Percentiles rank a stretch among this genome's conserved stretches.
phyloP scores from a whole-genome alignment of 2,113 vertebrate genomes.

The Harpagus bidentatus region DNA sequence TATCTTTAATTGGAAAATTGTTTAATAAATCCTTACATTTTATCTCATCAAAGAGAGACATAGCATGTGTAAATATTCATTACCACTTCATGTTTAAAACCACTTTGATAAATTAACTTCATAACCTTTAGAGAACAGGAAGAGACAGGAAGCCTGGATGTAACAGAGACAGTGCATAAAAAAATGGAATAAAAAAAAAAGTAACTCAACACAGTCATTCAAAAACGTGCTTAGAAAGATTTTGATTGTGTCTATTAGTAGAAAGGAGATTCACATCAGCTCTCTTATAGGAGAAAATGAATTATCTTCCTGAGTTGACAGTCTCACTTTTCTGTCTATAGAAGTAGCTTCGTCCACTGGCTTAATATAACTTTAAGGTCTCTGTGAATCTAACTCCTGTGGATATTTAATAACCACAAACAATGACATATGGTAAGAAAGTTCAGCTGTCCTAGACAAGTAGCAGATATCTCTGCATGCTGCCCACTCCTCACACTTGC shows the following conservation, averaged over 20 bases:
- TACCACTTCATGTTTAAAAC: constrained; percentile 45
- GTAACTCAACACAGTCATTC: not conserved
- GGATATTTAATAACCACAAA: not conserved
- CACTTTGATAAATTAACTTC: constrained; percentile 65
- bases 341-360: not conserved
- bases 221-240: constrained; percentile 14
- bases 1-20: constrained; percentile 50
- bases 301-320: not conserved
- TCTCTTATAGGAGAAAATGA: not conserved
- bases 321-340: not conserved
- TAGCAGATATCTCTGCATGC: not conserved
- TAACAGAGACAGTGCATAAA: not conserved
- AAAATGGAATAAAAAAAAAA: not conserved
- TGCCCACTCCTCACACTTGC: not conserved
- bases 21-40: constrained; percentile 57
- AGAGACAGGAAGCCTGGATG: constrained; percentile 54
- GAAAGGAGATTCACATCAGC: not conserved
- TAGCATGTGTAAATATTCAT: constrained; percentile 38
- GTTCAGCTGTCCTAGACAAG: not conserved
- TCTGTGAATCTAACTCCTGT: not conserved
- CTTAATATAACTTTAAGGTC: not conserved
- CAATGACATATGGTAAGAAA: not conserved
- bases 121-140: constrained; percentile 62
- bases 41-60: constrained; percentile 64
- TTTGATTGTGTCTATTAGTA: not conserved